A percentile compares a stretch with the other conserved stretches of the same genome.
These are phyloP conservation scores for Thamnophis sirtalis DNA, from an alignment of 2,113 vertebrate species.

Conservation along the genomic window DNA sequence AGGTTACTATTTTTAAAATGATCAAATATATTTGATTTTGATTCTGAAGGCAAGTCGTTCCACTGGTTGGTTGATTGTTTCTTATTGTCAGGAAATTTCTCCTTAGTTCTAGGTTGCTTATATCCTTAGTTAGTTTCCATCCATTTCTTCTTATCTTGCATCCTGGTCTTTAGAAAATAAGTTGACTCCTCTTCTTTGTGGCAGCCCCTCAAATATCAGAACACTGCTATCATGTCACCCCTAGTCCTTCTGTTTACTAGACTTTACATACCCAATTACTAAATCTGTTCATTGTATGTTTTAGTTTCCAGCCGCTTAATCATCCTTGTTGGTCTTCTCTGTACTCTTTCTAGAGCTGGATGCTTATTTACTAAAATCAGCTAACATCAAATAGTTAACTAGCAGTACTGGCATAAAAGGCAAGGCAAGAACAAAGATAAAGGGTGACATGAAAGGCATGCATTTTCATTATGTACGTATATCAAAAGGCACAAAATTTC, in stretches of 20 bases:
- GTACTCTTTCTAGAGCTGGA: neutral
- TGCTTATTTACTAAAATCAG: neutral
- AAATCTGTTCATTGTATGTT: neutral
- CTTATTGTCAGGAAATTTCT: no score
- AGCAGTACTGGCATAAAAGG: neutral
- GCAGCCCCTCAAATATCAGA: no score
- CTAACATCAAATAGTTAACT: neutral
- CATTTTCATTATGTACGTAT: neutral
- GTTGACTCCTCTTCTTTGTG: no score
- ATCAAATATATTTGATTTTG: neutral
- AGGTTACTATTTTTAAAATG: conserved; percentile 10
- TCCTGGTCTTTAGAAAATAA: no score
- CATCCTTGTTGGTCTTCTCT: neutral
- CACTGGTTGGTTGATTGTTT: no score
- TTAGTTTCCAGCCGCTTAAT: neutral
- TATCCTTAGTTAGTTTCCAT: no score
- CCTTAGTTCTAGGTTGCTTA: no score
- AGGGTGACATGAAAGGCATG: neutral
- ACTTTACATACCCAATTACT: neutral
- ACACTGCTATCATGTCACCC: neutral
- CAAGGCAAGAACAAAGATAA: neutral
- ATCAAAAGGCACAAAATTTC: neutral
- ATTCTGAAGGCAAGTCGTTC: no score
- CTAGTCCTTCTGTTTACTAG: neutral
- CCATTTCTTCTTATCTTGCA: no score